Base-by-base conservation (phyloP, 2,113 vertebrate genomes). In the Anguilla rostrata region DNA sequence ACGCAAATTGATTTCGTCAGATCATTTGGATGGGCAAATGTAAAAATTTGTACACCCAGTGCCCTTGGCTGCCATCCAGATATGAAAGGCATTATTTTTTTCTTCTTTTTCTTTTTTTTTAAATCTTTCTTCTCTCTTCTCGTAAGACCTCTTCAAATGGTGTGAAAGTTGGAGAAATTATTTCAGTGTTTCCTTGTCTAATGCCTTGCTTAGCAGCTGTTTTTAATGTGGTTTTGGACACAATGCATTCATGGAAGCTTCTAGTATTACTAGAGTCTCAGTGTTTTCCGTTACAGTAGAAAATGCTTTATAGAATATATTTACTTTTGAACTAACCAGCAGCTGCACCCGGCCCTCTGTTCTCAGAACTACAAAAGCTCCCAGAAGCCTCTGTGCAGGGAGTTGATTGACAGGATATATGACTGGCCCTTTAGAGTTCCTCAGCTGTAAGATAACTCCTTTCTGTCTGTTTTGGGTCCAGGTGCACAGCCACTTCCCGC, bases 401-500 rank as follows among this genome's bases (percentile, higher is more conserved):
- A 14, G 49, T 12, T 53, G 49, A 53, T 12, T 53, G 8, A 14
- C 49, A 53, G 49, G 49, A 53, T 53, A 53, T 53, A 14, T 53
- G 7, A 53, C 49, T 66, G 60, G 2, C 60, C 0, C 14, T 39
- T 26, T 8, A 15, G 14, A 3, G 53, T 39, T n/a, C 53, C 39
- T 9, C 22, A 40, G 0, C 0, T 29, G 60, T 66, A 16, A 16
- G 15, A 1, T 16, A 26, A 22, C 79, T 9, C 29, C 18, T 15
- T 4, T 75, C 4, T 87, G 2, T 0, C 60, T 46, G 82, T 39
- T 84, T 6, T 90, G 60, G 39, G 41, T 82, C 0, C 91, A 99
- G 98, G 96, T 99, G 92, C 98, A 99, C 93, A 97, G 93, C 90
- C 98, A 99, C 92, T 99, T 99, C 80, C 98, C 98, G 0, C 98